Conservation (phyloP, 1,140 invertebrate species). For the Chironomus tepperi region DNA sequence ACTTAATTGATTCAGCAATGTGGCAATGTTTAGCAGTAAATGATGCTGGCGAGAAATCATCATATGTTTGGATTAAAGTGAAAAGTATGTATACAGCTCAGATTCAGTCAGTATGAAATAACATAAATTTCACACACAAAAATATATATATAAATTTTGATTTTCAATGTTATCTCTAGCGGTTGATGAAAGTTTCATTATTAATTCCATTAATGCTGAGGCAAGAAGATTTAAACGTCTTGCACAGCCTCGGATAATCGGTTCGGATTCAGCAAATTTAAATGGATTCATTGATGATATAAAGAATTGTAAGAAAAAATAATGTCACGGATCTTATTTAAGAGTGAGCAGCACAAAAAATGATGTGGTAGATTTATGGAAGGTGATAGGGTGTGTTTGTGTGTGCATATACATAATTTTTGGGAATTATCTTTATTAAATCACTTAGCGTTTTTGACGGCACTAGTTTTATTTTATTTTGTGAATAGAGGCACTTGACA, state of each 20-base stretch:
- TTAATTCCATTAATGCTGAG: background rate
- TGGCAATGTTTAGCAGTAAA: slow-evolving; percentile 91
- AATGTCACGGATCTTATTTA: too few relatives aligned
- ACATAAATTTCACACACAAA: too few relatives aligned
- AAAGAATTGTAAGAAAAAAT: background rate
- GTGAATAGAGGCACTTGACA: too few relatives aligned
- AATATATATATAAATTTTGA: background rate
- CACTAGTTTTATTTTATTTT: too few relatives aligned
- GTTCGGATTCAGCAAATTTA: slow-evolving; percentile 35
- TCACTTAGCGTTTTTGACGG: too few relatives aligned
- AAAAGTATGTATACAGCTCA: slow-evolving; percentile 73
- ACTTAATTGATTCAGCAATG: slow-evolving; percentile 83
- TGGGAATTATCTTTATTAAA: too few relatives aligned
- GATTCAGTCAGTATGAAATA: too few relatives aligned
- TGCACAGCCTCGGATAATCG: slow-evolving; percentile 39
- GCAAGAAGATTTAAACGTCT: slow-evolving; percentile 34
- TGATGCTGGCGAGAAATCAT: slow-evolving; percentile 78
- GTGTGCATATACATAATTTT: too few relatives aligned
- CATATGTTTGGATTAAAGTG: slow-evolving; percentile 86
- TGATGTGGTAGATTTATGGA: too few relatives aligned
- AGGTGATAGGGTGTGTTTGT: too few relatives aligned
- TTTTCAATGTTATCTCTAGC: background rate
- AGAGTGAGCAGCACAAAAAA: too few relatives aligned
- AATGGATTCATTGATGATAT: slow-evolving; percentile 27
- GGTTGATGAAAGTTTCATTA: background rate